phyloP scores from a whole-genome alignment of 2,888 invertebrate genomes.

The Cylloceria caligata region DNA sequence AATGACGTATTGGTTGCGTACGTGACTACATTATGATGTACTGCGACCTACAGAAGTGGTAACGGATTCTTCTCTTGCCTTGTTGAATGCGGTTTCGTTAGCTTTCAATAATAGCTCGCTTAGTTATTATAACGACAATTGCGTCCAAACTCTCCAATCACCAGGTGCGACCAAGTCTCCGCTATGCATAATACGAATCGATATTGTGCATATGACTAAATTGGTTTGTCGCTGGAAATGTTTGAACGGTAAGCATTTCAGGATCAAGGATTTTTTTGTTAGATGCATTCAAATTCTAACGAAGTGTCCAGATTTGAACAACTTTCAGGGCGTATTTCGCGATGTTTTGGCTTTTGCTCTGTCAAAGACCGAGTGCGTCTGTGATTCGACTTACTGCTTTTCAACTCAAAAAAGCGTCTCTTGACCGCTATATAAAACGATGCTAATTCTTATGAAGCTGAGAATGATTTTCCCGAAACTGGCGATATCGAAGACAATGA shows the following conservation, averaged over 20 bases:
- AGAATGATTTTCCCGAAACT: too few species aligned
- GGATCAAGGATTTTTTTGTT: conserved; percentile 48
- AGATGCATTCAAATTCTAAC: conserved; percentile 41
- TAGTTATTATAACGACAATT: conserved; percentile 10
- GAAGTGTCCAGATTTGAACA: too few species aligned
- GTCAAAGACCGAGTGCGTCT: too few species aligned
- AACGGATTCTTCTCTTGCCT: conserved; percentile 47
- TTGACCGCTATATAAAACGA: too few species aligned
- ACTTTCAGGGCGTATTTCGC: too few species aligned
- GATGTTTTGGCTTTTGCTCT: too few species aligned
- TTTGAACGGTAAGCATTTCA: conserved; percentile 15
- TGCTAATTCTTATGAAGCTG: too few species aligned
- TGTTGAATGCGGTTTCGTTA: conserved; percentile 40
- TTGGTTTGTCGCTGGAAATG: conserved; percentile 47
- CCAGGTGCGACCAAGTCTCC: neutral
- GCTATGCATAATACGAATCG: conserved; percentile 18
- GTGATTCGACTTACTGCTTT: too few species aligned
- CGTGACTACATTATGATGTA: too few species aligned
- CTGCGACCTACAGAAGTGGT: too few species aligned
- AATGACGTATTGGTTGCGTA: conserved; percentile 45
- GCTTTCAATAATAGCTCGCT: conserved; percentile 14
- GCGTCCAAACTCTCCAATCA: neutral
- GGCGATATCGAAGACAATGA: too few species aligned
- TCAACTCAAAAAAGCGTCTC: too few species aligned
- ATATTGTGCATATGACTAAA: conserved; percentile 52